Percentiles rank a stretch among this genome's conserved stretches.
These are phyloP conservation scores for Novumbra hubbsi DNA, from an alignment of 2,797 vertebrate genomes.

Conservation along the genomic window DNA sequence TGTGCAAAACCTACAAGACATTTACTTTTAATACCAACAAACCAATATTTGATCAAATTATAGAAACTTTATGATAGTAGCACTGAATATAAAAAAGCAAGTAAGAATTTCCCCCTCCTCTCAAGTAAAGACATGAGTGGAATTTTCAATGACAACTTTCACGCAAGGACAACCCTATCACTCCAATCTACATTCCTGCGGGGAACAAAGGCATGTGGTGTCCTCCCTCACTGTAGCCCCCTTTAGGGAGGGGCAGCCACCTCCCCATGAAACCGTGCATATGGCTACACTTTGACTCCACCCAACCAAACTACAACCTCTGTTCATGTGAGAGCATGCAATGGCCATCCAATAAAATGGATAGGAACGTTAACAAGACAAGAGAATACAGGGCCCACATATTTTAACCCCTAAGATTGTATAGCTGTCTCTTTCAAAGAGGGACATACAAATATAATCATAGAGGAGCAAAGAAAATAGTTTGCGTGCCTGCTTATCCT, in stretches of 20 bases:
- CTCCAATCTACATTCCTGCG: slow-evolving; percentile 43
- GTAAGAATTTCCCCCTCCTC: background rate
- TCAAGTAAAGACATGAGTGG: background rate
- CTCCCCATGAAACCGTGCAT: slow-evolving; percentile 24
- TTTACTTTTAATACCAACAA: too few species aligned
- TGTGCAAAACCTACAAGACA: too few species aligned
- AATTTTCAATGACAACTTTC: slow-evolving; percentile 38
- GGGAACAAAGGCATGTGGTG: slow-evolving; percentile 18
- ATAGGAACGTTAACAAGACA: slow-evolving; percentile 50
- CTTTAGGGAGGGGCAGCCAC: slow-evolving; percentile 14
- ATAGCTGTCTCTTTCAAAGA: too few species aligned
- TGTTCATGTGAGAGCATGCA: slow-evolving; percentile 49
- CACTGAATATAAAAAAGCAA: background rate
- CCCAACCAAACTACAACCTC: background rate
- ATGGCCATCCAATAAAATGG: slow-evolving; percentile 3
- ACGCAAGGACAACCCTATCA: slow-evolving; percentile 11
- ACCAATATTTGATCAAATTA: background rate
- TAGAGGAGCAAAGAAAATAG: too few species aligned
- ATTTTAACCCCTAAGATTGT: too few species aligned
- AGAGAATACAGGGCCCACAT: slow-evolving; percentile 24
- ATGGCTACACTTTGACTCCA: background rate
- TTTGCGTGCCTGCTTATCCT: too few species aligned
- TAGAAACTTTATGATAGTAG: background rate
- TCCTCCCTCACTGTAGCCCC: slow-evolving; percentile 31
- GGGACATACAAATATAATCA: background rate